Base-by-base conservation (phyloP, 1,140 invertebrate species). In the Eciton burchellii region DNA sequence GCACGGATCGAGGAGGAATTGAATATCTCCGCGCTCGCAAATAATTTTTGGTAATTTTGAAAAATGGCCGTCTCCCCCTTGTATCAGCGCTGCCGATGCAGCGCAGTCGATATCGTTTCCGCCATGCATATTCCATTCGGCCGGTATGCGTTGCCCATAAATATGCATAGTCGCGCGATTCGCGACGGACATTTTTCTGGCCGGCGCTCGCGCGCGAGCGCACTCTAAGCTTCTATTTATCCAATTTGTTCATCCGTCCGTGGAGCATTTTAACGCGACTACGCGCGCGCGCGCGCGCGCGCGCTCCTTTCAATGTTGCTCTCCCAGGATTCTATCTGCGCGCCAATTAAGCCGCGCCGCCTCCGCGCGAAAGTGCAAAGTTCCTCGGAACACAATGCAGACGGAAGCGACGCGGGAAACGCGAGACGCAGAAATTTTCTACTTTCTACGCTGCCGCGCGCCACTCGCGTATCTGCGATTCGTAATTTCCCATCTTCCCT, bases 361-460 rank as follows among this genome's bases (percentile, higher is more conserved):
- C 49, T 79, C 65, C 63, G 49, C 74, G 49, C 62, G 74, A 79
- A 79, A 79, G 74, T 79, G 63, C 49, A 68, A 79, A 79, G 63
- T 70, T 79, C 41, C 74, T 29, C 35, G 62, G 63, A 57, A 79
- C 41, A 79, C 63, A 79, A 79, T 79, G 74, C 41, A 57, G 63
- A 79, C 62, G 74, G 74, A 70, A 79, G 63, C 49, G 63, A 21
- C 63, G 35, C 63, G 54, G 74, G 74, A 77, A 77, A 77, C 74
- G 26, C 62, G 62, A 66, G 74, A 56, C 49, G 74, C 62, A 79
- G 63, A 68, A 74, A 79, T 79, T 79, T 79, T 79, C 63, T 79
- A 79, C 74, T 79, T 79, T 79, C 63, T 70, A 79, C 52, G 9
- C 11, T 6, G 63, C 0, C 2, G 2, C n/a, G 47, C n/a, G 6